These are phyloP conservation scores for Poeciliopsis gracilis DNA, from an alignment of 2,797 vertebrate species.

Conservation along the genomic window DNA sequence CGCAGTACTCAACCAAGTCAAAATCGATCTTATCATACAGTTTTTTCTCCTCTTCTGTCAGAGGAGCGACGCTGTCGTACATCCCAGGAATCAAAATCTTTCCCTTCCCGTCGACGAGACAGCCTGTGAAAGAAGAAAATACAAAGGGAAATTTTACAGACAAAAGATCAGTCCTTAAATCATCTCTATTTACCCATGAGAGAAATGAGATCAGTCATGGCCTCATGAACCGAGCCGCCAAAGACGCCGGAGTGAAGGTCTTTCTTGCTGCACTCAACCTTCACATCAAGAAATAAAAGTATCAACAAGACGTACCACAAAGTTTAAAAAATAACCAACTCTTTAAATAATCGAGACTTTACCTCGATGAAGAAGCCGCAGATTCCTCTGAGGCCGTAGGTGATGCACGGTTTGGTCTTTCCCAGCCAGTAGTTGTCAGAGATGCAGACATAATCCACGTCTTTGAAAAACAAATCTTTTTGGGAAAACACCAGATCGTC, in stretches of 20 bases:
- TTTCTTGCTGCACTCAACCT: conserved; percentile 88
- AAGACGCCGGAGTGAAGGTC: conserved; percentile 98
- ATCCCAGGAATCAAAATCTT: conserved; percentile 89
- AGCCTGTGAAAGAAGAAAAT: conserved; percentile 72
- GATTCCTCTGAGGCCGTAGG: conserved; percentile 94
- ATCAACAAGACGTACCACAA: neutral
- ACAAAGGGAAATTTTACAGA: no score
- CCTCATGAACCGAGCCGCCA: conserved; percentile 94
- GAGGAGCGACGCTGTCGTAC: conserved; percentile 81
- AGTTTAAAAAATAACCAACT: no score
- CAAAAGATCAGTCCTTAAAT: neutral
- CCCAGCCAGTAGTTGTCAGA: conserved; percentile 99
- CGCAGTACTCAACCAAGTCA: conserved; percentile 88
- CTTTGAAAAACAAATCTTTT: conserved; percentile 91
- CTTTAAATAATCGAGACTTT: neutral
- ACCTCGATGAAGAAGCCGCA: conserved; percentile 94
- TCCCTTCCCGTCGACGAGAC: conserved; percentile 85
- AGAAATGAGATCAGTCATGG: conserved; percentile 93
- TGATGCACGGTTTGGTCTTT: conserved; percentile 96
- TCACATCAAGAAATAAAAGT: neutral
- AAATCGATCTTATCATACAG: conserved; percentile 95
- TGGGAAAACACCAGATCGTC: conserved; percentile 89
- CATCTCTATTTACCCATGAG: conserved; percentile 86
- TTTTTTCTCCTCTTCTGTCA: conserved; percentile 86
- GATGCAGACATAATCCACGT: conserved; percentile 95